Percentiles rank a stretch among this genome's conserved stretches.
phyloP scores from a whole-genome alignment of 1,140 invertebrate genomes.

The Pseudomyrmex dendroicus region DNA sequence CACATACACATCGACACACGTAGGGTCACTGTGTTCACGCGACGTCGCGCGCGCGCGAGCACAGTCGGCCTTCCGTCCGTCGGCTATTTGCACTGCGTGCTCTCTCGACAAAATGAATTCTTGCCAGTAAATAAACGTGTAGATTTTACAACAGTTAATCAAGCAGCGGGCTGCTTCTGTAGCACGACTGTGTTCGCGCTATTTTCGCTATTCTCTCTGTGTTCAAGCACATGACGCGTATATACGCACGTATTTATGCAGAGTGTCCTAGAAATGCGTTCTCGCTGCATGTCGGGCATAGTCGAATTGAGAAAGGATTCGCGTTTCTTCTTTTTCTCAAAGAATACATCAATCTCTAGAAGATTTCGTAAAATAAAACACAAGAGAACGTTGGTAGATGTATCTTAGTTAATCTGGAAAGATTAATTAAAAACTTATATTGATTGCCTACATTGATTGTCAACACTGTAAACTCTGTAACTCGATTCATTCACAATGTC shows the following conservation, averaged over 20 bases:
- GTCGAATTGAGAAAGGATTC: neutral
- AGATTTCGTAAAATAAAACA: neutral
- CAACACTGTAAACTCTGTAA: neutral
- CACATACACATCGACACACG: constrained; percentile 38
- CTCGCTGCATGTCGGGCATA: neutral
- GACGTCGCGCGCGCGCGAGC: constrained; percentile 59
- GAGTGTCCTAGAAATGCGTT: constrained; percentile 37
- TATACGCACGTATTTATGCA: constrained; percentile 11
- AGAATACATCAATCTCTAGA: neutral
- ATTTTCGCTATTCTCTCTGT: constrained; percentile 35
- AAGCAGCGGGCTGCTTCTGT: constrained; percentile 68
- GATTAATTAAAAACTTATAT: too few relatives aligned
- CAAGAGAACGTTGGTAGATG: too few relatives aligned
- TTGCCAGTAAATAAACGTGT: constrained; percentile 74
- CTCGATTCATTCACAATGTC: constrained; percentile 14
- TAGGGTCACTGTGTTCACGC: constrained; percentile 63
- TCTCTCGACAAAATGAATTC: constrained; percentile 74
- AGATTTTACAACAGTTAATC: constrained; percentile 81
- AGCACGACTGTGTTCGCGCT: constrained; percentile 47
- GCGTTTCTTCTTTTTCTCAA: neutral
- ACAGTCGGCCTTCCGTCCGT: constrained; percentile 61
- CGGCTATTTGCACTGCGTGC: constrained; percentile 71
- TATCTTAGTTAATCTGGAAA: too few relatives aligned
- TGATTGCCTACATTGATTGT: neutral
- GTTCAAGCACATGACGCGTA: constrained; percentile 41